Conservation (phyloP, 2,797 vertebrate genomes). For the Ciconia nigra region DNA sequence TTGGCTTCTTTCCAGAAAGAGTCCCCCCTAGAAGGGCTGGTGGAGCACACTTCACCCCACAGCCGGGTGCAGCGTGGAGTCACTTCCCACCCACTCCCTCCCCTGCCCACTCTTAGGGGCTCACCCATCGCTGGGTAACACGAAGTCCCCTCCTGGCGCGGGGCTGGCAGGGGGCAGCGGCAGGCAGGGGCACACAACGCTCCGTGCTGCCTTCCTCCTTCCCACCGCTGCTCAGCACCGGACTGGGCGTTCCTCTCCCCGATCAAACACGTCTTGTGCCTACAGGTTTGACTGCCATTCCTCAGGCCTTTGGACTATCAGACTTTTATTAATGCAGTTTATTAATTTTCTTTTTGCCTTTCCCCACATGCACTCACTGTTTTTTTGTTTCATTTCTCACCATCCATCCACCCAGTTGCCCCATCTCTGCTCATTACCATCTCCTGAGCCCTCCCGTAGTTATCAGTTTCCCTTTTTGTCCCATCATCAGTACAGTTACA, state of each 20-base stretch:
- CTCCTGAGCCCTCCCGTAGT: background rate
- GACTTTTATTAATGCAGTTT: background rate
- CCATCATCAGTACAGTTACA: too few relatives aligned
- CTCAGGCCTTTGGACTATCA: background rate
- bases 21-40: fast-evolving
- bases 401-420: too few relatives aligned
- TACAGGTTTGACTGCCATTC: background rate
- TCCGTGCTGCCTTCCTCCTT: background rate
- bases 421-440: background rate
- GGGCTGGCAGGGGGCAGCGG: background rate
- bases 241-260: fast-evolving
- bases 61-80: fast-evolving
- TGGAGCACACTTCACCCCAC: background rate
- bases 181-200: fast-evolving
- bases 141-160: fast-evolving
- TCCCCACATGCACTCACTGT: background rate
- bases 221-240: fast-evolving
- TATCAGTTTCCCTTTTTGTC: background rate
- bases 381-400: background rate
- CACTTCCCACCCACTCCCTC: background rate
- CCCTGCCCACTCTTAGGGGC: background rate
- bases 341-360: background rate
- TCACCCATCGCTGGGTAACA: fast-evolving
- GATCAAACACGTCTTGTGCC: fast-evolving
- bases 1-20: background rate